Base-by-base conservation (phyloP, 2,797 vertebrate genomes). In the Lycodopsis pacificus region DNA sequence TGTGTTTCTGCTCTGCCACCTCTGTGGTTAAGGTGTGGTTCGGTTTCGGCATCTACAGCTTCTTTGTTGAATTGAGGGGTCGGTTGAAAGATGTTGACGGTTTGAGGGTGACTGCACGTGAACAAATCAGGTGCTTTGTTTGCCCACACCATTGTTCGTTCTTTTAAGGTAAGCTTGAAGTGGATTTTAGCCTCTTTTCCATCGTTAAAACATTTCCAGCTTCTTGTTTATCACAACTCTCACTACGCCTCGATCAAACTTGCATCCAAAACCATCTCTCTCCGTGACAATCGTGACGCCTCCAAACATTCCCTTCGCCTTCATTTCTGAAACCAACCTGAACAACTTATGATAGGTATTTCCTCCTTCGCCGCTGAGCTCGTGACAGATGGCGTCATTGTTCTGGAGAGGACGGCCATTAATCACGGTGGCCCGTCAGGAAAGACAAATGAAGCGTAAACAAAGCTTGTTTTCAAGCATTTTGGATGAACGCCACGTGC, bases 341-440 rank as follows among this genome's bases (percentile, higher is more conserved):
- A 48, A 38, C 32, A 25, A n/a, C 48, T 46, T 61, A 12, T 61
- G 58, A 40, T 20, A 27, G 48, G n/a, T 10, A 4, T 68, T 67
- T 32, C 25, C 54, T 19, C 27, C 32, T 66, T 53, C 19, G 9
- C 36, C 22, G 34, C 27, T 32, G 48, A 78, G 32, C 59, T 36
- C 57, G 46, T 65, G 70, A 57, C 54, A 65, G 32, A 40, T 40
- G 65, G 19, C 36, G 51, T 54, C 20, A 12, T 71, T 36, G 72
- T 81, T 65, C 56, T 71, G n/a, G 19, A 63, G 63, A 62, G 32
- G 22, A 44, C 12, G 1, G 38, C 15, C 49, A 44, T 75, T 74
- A 69, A 62, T 83, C 66, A 63, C 65, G 34, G 13, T 32, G 1
- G 3, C 53, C 71, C 66, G 40, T 75, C 76, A 63, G 38, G 72